Base-by-base conservation (phyloP, 1,140 invertebrate species). In the Cydia amplana region DNA sequence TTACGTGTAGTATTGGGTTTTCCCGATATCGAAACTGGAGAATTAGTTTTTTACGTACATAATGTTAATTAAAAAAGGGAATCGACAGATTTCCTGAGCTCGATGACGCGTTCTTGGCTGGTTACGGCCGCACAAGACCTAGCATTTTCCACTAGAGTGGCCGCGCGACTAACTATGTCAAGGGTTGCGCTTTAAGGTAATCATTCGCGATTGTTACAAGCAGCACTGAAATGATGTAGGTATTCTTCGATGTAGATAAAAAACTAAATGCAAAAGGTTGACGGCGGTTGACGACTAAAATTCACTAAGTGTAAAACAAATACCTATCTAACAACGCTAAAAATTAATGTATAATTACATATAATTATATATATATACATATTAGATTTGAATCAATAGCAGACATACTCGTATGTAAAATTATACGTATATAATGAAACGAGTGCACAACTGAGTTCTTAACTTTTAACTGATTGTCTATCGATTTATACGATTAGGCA, bases 121-220 rank as follows among this genome's bases (percentile, higher is more conserved):
- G 55, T 2, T 23, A 75, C 78, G 82, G 80, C 83, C 81, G 81
- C 28, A 78, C 76, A 76, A 89, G 85, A 86, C 86, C 87, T 87
- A 89, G 85, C 80, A 85, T 87, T 89, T 90, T 91, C 87, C 87
- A 90, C 79, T 89, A 89, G 87, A 90, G 85, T 85, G 86, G 80
- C 82, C 75, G 79, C 81, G 82, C 83, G 76, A 79, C 79, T 85
- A 88, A 87, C 85, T 90, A 60, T 91, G 90, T 91, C 90, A 91
- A 91, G 90, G 88, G 87, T 90, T 88, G 82, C 75, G 74, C 83
- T 91, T 90, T 88, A 82, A 75, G 75, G 82, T 91, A 90, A 90
- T 91, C 83, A 87, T 83, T 81, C 84, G 77, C 83, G 82, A 84
- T 87, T 87, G 83, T 88, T 84, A 85, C 79, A 70, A 73, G 72